Base-by-base conservation (phyloP, 2,113 vertebrate genomes). In the Cryptomyrus ogoouensis region DNA sequence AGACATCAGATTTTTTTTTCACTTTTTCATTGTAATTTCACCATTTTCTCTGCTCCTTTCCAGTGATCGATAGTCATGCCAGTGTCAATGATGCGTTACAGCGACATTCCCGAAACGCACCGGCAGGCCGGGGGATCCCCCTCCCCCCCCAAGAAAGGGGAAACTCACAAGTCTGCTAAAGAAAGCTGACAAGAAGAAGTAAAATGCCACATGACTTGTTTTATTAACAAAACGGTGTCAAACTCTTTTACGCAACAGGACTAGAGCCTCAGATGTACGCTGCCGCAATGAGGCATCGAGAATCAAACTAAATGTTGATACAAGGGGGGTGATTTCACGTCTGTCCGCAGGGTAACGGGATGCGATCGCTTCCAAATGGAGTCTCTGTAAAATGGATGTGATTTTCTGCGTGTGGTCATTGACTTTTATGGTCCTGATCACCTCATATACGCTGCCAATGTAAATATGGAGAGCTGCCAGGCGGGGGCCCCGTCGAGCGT, bases 371-470 rank as follows among this genome's bases (percentile, higher is more conserved):
- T 95, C 95, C 95, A 93, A 96, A 94, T 94, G 94, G 95, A 95
- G 94, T 94, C 91, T 93, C 96, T 96, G 96, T 94, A 94, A 88
- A 94, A 95, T 94, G 96, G 96, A 97, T 96, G 96, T 96, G 96
- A 96, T 96, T 95, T 97, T 97, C 97, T 97, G 97, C 15, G 39
- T 84, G 97, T 97, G 97, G 97, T 97, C 96, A 95, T 96, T 95
- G 95, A 96, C 96, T 98, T 99, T 99, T 99, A 99, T 88, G 96
- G 96, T 96, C 96, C 97, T 97, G 97, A 98, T 98, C 97, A 97
- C 98, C 97, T 97, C 91, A 94, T 97, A 97, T 97, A 97, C 98
- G 98, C 98, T 97, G 98, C 98, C 97, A 97, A 96, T 97, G 98
- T 98, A 98, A 99, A 99, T 98, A 99, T 96, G 96, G 94, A 6